Conservation (phyloP, 92 coral and sea anemone species). For the Paramuricea clavata region DNA sequence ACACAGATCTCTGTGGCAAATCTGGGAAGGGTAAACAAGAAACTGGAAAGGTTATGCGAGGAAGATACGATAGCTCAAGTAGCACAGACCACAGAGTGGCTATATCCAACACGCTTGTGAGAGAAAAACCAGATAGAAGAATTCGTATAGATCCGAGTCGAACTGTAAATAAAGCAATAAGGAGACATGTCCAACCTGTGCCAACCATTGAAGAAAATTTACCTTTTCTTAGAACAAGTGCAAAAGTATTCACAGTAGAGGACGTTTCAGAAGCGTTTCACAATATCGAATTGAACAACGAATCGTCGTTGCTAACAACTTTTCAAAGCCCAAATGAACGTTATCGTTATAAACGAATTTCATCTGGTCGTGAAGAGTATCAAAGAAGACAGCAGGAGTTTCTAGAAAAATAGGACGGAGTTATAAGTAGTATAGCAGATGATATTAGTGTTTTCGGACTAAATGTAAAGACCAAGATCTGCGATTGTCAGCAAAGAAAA, state of each 20-base stretch:
- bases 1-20: too few relatives aligned
- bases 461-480: constrained; percentile 33
- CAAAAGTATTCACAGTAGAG: constrained; percentile 5
- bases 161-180: constrained; percentile 53
- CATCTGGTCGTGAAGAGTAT: constrained; percentile 53
- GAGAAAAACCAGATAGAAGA: constrained; percentile 65
- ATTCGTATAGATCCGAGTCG: constrained; percentile 58
- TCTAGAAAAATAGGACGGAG: constrained; percentile 31
- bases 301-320: constrained; percentile 7
- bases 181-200: constrained; percentile 2
- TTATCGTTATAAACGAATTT: constrained; percentile 43
- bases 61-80: too few relatives aligned
- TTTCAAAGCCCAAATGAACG: constrained; percentile 50
- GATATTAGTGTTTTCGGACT: constrained; percentile 42
- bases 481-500: constrained; percentile 46
- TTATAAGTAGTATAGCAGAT: constrained; percentile 52
- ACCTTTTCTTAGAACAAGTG: background rate
- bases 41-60: too few relatives aligned
- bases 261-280: constrained; percentile 32
- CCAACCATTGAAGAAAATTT: constrained; percentile 54
- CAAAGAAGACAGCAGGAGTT: too few relatives aligned
- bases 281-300: background rate
- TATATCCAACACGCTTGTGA: constrained; percentile 55
- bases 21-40: too few relatives aligned
- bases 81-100: too few relatives aligned